Evolutionary conservation across 2,113 vertebrate species (phyloP).

Genomic region (Calidris pygmaea): DNA sequence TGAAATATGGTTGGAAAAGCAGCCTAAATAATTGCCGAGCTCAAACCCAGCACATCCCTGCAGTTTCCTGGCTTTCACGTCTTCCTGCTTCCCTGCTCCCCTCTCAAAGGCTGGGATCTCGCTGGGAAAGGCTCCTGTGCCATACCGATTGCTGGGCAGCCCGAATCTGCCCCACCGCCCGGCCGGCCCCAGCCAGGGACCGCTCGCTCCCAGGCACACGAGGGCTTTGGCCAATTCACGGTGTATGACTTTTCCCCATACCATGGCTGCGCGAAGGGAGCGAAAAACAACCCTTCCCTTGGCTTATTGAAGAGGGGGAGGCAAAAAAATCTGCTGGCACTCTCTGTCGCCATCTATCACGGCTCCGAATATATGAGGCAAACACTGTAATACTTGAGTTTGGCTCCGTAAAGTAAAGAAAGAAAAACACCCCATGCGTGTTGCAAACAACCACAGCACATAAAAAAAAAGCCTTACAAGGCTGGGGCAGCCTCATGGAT

Average conservation of each 20-base stretch:
- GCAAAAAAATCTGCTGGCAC: background rate
- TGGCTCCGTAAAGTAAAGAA: background rate
- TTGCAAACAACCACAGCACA: conserved; percentile 12
- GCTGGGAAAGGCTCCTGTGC: background rate
- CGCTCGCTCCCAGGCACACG: background rate
- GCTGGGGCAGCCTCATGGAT: conserved; percentile 42
- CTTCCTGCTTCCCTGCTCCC: background rate
- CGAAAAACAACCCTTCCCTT: background rate
- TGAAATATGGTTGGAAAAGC: background rate
- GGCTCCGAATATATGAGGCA: background rate
- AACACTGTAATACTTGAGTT: conserved; percentile 16
- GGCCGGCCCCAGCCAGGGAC: background rate
- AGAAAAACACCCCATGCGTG: background rate
- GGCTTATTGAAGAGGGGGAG: background rate
- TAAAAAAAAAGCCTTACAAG: conserved; percentile 65
- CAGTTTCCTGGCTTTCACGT: background rate
- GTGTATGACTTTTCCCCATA: background rate
- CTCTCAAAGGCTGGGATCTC: background rate
- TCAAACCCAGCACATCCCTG: background rate
- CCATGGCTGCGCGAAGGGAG: background rate
- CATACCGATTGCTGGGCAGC: background rate
- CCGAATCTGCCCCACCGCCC: background rate
- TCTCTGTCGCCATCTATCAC: conserved; percentile 22
- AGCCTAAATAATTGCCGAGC: background rate
- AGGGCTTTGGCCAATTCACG: background rate